These are phyloP conservation scores for Periophthalmus magnuspinnatus DNA, from an alignment of 2,797 vertebrate species.

Conservation along the genomic window DNA sequence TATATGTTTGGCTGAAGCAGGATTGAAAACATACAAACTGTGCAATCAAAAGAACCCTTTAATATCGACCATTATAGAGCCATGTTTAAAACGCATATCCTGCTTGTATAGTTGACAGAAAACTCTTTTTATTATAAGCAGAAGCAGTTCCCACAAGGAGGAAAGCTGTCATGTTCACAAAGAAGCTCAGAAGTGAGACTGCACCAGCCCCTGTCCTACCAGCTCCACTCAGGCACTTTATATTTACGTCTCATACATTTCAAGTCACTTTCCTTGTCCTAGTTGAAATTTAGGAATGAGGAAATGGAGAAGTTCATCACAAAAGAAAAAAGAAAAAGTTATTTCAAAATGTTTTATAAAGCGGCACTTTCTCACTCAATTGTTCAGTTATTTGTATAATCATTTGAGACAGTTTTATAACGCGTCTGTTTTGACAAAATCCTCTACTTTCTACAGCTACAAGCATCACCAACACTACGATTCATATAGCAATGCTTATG, in stretches of 20 bases:
- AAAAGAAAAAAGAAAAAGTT: background rate
- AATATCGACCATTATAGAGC: slow-evolving; percentile 14
- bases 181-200: slow-evolving; percentile 31
- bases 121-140: slow-evolving; percentile 26
- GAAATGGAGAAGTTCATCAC: slow-evolving; percentile 7
- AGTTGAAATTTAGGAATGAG: slow-evolving; percentile 21
- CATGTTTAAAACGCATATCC: slow-evolving; percentile 24
- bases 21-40: slow-evolving; percentile 27
- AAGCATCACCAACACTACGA: background rate
- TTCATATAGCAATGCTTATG: background rate
- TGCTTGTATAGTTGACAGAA: slow-evolving; percentile 33
- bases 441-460: background rate
- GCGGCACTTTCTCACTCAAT: background rate
- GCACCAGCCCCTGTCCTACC: slow-evolving; percentile 9
- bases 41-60: slow-evolving; percentile 35
- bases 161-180: slow-evolving; percentile 38
- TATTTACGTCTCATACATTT: slow-evolving; percentile 18
- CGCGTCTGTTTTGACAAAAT: background rate
- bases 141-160: slow-evolving; percentile 20
- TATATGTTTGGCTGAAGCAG: slow-evolving; percentile 16
- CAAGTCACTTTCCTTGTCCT: slow-evolving; percentile 10
- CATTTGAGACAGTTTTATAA: background rate
- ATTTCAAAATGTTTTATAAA: background rate
- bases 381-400: background rate
- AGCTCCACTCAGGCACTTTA: slow-evolving; percentile 27